Base-by-base conservation (phyloP, 2,888 invertebrate genomes). In the Sussaba pulchella region DNA sequence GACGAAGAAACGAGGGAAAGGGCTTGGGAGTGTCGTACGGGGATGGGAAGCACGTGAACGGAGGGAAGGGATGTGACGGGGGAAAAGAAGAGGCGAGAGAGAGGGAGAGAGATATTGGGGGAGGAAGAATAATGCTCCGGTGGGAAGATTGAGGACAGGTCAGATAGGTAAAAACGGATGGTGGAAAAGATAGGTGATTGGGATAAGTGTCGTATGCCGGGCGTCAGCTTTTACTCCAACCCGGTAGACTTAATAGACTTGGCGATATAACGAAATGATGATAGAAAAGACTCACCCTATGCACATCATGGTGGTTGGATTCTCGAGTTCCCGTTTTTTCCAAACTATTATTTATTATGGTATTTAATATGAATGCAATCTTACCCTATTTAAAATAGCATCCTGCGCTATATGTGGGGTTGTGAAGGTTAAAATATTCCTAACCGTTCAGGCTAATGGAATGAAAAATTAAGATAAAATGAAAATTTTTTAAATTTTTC, bases 121-220 rank as follows among this genome's bases (percentile, higher is more conserved):
- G 31, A 47, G 21, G 19, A 21, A n/a, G 43, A 43, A 43, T 43
- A 57, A 57, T 14, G 9, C 41, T 64, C 41, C 12, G 24, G 41
- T 39, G 9, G 26, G 14, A 26, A 26, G n/a, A 21, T 26, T n/a
- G 3, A 14, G 64, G 76, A 64, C 21, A 39, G 43, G 24, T 63
- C 12, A 19, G 19, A 41, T 70, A 41, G 67, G 70, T 70, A 63
- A 76, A 70, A 70, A 76, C 54, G 63, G 63, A 77, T 70, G 17
- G 36, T 59, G 71, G 21, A 52, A 71, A 78, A 64, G 77, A 66
- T 66, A 71, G 77, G 31, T 21, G 77, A 78, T 78, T 36, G 64
- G 57, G 70, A 64, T 63, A 26, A 43, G n/a, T n/a, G n/a, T n/a
- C n/a, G n/a, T n/a, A n/a, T n/a, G n/a, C 47, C 26, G 47, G 47